These are phyloP conservation scores for Apoda limacodes DNA, from an alignment of 2,888 invertebrate genomes.

Conservation along the genomic window DNA sequence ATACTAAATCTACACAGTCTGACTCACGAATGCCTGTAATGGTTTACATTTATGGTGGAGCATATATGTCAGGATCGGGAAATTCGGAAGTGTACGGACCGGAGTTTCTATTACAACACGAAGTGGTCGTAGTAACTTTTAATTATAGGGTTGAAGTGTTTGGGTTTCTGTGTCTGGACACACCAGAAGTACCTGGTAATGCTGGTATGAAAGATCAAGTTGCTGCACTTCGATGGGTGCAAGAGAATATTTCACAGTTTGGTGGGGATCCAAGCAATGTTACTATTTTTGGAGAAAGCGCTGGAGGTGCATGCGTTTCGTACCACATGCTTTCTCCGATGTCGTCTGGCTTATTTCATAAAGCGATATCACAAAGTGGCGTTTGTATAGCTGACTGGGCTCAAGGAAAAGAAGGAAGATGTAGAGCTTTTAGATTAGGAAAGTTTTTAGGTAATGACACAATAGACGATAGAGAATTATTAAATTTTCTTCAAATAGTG, in stretches of 20 bases:
- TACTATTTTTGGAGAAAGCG: slow-evolving; percentile 41
- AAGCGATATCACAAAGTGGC: slow-evolving; percentile 38
- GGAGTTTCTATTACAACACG: slow-evolving; percentile 36
- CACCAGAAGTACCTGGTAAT: slow-evolving; percentile 37
- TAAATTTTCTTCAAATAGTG: background rate
- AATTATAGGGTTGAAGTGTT: slow-evolving; percentile 43
- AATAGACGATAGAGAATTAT: slow-evolving; percentile 11
- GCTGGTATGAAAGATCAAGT: slow-evolving; percentile 42
- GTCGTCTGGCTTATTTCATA: slow-evolving; percentile 36
- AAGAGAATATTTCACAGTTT: slow-evolving; percentile 29
- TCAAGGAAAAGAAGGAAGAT: slow-evolving; percentile 15
- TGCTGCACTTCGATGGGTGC: slow-evolving; percentile 32
- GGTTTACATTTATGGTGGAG: slow-evolving; percentile 46
- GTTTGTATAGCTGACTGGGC: slow-evolving; percentile 26
- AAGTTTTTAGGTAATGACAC: slow-evolving; percentile 24
- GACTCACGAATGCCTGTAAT: slow-evolving; percentile 35
- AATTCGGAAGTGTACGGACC: slow-evolving; percentile 33
- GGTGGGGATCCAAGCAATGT: slow-evolving; percentile 33
- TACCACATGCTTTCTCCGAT: slow-evolving; percentile 39
- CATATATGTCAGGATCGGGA: slow-evolving; percentile 33
- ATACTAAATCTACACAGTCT: slow-evolving; percentile 25
- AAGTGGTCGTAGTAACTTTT: slow-evolving; percentile 42
- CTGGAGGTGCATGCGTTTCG: slow-evolving; percentile 37
- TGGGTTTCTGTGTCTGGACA: slow-evolving; percentile 34
- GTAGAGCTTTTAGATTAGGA: slow-evolving; percentile 23